These are phyloP conservation scores for Cladopsammia gracilis DNA, from an alignment of 64 coral and sea anemone species.

Conservation along the genomic window DNA sequence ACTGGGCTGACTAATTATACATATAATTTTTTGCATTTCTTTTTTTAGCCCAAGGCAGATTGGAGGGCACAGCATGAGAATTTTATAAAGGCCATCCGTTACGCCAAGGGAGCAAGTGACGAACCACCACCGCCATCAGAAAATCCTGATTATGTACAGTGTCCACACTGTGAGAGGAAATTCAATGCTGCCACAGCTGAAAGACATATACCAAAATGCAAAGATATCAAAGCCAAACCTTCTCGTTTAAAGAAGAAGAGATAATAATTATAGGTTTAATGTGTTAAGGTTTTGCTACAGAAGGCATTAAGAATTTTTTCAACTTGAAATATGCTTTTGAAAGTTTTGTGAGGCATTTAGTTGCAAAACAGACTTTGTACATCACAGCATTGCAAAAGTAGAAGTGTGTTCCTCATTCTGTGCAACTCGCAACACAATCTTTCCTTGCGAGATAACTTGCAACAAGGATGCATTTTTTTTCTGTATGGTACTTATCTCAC, in stretches of 20 bases:
- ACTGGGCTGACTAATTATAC: too few species aligned
- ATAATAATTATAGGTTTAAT: not conserved
- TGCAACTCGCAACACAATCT: too few species aligned
- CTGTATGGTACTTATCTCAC: too few species aligned
- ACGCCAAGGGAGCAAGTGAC: conserved; percentile 78
- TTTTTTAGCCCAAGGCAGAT: conserved; percentile 74
- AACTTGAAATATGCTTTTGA: too few species aligned
- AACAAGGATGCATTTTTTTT: too few species aligned
- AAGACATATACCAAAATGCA: conserved; percentile 96
- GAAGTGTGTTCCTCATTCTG: too few species aligned
- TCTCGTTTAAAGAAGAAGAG: conserved; percentile 41
- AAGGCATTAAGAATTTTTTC: too few species aligned
- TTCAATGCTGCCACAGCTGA: conserved; percentile 92
- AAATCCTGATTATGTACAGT: conserved; percentile 91
- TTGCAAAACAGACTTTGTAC: too few species aligned
- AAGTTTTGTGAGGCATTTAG: too few species aligned
- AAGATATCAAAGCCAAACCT: conserved; percentile 87
- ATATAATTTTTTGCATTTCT: not conserved
- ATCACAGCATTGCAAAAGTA: too few species aligned
- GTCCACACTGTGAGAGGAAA: conserved; percentile 93
- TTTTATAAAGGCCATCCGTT: conserved; percentile 93
- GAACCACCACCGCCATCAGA: conserved; percentile 69
- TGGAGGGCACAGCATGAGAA: conserved; percentile 90
- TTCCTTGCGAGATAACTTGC: too few species aligned
- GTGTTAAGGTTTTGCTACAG: too few species aligned